Evolutionary conservation across 1,140 invertebrate species (phyloP), one percentile per base, ranked within the genome.

Genomic region (Harpegnathos saltator): DNA sequence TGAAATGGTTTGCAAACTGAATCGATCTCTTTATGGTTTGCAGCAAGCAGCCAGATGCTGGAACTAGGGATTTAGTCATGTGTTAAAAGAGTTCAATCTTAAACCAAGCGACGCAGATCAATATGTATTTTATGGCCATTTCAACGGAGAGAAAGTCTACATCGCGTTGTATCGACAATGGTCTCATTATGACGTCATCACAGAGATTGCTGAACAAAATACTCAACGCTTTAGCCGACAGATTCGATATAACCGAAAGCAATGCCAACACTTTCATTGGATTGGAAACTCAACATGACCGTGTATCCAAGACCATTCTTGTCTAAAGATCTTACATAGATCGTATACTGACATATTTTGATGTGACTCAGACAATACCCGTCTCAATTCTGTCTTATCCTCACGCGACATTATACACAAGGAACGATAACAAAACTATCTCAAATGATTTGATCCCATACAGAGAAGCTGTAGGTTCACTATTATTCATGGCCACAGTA

Each of bases 11-110:
- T 88, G 72, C 52, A 83, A 74, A 77, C 58, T 90, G 5, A 74
- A 81, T 15, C 90, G 91, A 71, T 82, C 87, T 1, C 29, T 92
- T 0, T 92, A 92, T 71, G 91, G 91, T 0, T 52, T 92, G 9
- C 84, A 87, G 15, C 85, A 86, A 73, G 61, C 85, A 9, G 63
- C 82, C 1, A 33, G 85, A 17, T 85, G 80, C 9, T 87, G 85
- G 85, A 73, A 84, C n/a, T 3, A 54, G 1, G 61, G 15, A 29
- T 82, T 87, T n/a, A 65, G 24, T 15, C 14, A 19, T 11, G 52
- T 73, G 24, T 54, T 78, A 14, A 19, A 77, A 1, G 24, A 38
- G 1, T 63, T 75, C 0, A 59, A 56, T n/a, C 80, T 83, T 12
- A 56, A 61, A 24, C 11, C 74, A 75, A 56, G 85, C 75, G 54